phyloP scores from a whole-genome alignment of 2,113 vertebrate species.

The Elanoides forficatus region DNA sequence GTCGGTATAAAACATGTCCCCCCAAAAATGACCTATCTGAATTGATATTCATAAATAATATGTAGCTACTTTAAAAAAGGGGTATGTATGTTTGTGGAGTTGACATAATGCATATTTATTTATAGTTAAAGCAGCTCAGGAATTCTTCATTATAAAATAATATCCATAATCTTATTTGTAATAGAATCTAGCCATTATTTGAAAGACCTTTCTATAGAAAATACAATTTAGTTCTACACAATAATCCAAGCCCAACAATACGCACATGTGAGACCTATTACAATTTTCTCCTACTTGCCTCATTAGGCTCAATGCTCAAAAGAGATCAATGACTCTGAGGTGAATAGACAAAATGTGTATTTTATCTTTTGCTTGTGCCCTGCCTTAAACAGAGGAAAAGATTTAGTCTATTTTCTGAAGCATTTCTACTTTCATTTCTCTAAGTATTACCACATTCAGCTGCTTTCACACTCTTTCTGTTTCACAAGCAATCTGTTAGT shows the following conservation, averaged over 20 bases:
- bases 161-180: neutral
- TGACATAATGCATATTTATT: neutral
- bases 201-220: neutral
- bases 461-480: constrained; percentile 46
- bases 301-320: constrained; percentile 57
- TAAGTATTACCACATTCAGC: constrained; percentile 57
- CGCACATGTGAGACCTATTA: neutral
- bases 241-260: constrained; percentile 21
- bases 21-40: neutral
- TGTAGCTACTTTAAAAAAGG: neutral
- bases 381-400: constrained; percentile 40
- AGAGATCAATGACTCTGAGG: constrained; percentile 59
- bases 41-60: neutral
- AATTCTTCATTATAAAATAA: neutral
- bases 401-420: constrained; percentile 42
- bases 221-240: neutral
- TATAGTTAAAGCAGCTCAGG: neutral
- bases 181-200: neutral
- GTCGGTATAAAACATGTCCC: neutral
- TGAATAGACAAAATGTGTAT: constrained; percentile 57
- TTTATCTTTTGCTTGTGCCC: constrained; percentile 39
- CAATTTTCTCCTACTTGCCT: constrained; percentile 54
- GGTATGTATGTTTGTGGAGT: neutral
- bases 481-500: constrained; percentile 63
- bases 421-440: constrained; percentile 64